These are phyloP conservation scores for Taxidea taxus DNA, from an alignment of 2,113 vertebrate species.

Conservation along the genomic window DNA sequence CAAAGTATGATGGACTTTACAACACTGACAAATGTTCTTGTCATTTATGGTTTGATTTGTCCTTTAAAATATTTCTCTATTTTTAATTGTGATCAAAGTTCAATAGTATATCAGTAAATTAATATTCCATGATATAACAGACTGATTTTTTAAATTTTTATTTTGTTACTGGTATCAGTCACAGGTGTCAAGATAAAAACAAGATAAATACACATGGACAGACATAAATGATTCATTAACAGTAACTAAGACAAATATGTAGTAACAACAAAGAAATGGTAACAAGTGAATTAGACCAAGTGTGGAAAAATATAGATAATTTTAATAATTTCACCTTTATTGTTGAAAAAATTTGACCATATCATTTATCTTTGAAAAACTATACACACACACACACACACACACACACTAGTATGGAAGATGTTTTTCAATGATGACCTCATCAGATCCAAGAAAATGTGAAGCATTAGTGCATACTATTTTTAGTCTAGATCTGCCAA, in stretches of 20 bases:
- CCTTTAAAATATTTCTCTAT: slow-evolving; percentile 23
- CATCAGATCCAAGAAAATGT: not conserved
- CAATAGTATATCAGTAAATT: not conserved
- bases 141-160: not conserved
- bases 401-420: not conserved
- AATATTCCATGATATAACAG: slow-evolving; percentile 1
- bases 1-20: not conserved
- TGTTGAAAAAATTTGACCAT: not conserved
- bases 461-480: not conserved
- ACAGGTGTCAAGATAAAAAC: not conserved
- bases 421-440: not conserved
- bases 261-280: not conserved
- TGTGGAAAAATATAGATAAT: not conserved
- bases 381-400: not conserved
- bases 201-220: not conserved
- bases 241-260: not conserved
- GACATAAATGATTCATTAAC: not conserved
- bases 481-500: not conserved
- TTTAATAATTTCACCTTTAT: not conserved
- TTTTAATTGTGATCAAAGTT: slow-evolving; percentile 49
- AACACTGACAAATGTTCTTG: not conserved
- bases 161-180: not conserved
- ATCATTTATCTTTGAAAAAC: not conserved
- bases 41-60: not conserved
- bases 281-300: not conserved